These are phyloP conservation scores for Rhamnusium bicolor DNA, from an alignment of 2,888 invertebrate genomes.

Conservation along the genomic window DNA sequence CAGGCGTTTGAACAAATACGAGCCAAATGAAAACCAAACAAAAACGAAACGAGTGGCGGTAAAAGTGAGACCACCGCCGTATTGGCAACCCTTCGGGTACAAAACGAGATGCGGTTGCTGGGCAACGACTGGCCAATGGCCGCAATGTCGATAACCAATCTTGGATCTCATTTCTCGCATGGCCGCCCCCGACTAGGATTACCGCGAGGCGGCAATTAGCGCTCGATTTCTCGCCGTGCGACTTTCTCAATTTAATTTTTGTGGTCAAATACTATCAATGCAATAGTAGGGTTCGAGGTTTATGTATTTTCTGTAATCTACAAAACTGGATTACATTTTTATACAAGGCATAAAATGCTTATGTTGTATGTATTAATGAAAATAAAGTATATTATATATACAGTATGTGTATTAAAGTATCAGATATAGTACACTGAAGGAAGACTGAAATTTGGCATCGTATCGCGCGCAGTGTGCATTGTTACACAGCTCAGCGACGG, in stretches of 20 bases:
- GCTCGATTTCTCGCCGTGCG: slow-evolving; percentile 27
- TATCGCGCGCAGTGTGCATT: no score
- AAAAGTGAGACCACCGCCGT: slow-evolving; percentile 40
- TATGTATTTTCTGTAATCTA: not conserved
- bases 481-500: no score
- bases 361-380: no score
- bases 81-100: slow-evolving; percentile 61
- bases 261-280: slow-evolving; percentile 3
- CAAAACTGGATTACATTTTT: not conserved
- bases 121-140: slow-evolving; percentile 68
- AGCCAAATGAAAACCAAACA: slow-evolving; percentile 65
- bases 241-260: slow-evolving; percentile 16
- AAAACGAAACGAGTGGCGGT: slow-evolving; percentile 47
- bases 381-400: no score
- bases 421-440: no score
- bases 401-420: no score
- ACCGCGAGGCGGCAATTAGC: slow-evolving; percentile 61
- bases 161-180: slow-evolving; percentile 71
- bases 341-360: not conserved
- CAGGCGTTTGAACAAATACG: slow-evolving; percentile 43
- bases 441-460: no score
- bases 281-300: not conserved
- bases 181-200: slow-evolving; percentile 67
- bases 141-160: slow-evolving; percentile 70
- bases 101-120: slow-evolving; percentile 64